Percentiles rank a stretch among this genome's conserved stretches.
Conservation (phyloP, 1,140 invertebrate species). For the Penaeus indicus region DNA sequence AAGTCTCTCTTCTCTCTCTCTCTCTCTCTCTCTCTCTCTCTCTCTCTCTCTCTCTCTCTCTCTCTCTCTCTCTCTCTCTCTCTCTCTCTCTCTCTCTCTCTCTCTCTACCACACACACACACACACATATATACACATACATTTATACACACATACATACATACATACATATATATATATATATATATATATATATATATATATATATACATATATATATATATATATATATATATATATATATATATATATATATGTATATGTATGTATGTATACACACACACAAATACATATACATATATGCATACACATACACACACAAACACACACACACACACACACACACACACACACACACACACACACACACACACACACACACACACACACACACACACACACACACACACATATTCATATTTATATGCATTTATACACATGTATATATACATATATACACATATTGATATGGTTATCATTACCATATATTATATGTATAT, state of each 20-base stretch:
- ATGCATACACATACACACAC: not conserved
- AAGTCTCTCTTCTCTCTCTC: not conserved
- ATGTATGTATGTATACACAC: not conserved
- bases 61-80: conserved; percentile 34
- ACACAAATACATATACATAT: not conserved
- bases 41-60: conserved; percentile 36
- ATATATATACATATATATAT: not conserved
- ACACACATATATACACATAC: conserved; percentile 16
- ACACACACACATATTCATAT: not conserved
- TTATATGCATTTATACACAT: too few relatives aligned
- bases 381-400: conserved; percentile 25
- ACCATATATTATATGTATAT: not conserved
- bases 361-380: not conserved
- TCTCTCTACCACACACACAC: conserved; percentile 23
- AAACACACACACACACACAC: not conserved
- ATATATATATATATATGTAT: not conserved
- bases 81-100: not conserved
- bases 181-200: not conserved
- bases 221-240: not conserved
- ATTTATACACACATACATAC: not conserved
- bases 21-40: conserved; percentile 22
- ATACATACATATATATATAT: not conserved
- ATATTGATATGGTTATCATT: too few relatives aligned
- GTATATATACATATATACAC: conserved; percentile 15
- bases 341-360: not conserved